Percentiles rank a stretch among this genome's conserved stretches.
Evolutionary conservation across 2,888 invertebrate species (phyloP).

Genomic region (Parapristionchus giblindavisi): DNA sequence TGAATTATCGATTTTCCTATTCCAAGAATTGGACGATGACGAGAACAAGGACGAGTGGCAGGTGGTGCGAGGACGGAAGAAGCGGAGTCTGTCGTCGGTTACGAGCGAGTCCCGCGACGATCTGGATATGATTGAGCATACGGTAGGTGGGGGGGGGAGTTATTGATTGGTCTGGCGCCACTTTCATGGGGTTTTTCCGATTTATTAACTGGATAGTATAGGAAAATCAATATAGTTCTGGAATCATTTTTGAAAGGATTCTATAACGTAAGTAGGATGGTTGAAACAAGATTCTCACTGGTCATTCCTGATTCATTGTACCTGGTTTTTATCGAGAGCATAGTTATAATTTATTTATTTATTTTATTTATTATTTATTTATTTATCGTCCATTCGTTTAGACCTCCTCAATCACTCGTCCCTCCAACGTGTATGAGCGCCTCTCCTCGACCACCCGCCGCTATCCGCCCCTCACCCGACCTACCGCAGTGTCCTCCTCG

Average conservation of each 20-base stretch:
- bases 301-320: neutral
- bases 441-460: constrained; percentile 24
- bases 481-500: constrained; percentile 14
- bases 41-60: constrained; percentile 31
- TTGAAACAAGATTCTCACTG: neutral
- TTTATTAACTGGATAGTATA: too few species aligned
- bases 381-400: neutral
- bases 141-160: neutral
- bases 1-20: constrained; percentile 3
- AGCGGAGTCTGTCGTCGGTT: constrained; percentile 49
- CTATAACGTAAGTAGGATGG: neutral
- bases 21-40: neutral
- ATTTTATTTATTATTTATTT: neutral
- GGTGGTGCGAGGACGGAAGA: constrained; percentile 43
- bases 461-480: constrained; percentile 24
- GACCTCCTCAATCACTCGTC: constrained; percentile 12
- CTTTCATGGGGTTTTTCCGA: too few species aligned
- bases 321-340: neutral
- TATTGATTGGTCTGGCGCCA: neutral
- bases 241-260: too few species aligned
- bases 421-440: constrained; percentile 48
- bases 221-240: too few species aligned
- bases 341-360: neutral
- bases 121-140: constrained; percentile 42
- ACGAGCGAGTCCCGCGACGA: constrained; percentile 45